phyloP scores from a whole-genome alignment of 2,113 vertebrate species.

The Oceanites oceanicus region DNA sequence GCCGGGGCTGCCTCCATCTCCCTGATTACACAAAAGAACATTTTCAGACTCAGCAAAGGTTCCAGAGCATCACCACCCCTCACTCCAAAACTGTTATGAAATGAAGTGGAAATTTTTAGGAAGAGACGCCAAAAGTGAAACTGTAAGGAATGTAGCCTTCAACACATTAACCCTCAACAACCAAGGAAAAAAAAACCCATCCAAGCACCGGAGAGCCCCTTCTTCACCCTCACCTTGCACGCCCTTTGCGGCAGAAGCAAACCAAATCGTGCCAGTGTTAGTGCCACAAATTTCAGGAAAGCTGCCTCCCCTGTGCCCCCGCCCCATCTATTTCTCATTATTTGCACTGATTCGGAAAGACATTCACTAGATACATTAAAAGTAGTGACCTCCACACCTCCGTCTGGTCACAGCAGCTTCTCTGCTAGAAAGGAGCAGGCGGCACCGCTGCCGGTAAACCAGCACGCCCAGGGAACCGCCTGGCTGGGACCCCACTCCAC shows the following conservation, averaged over 20 bases:
- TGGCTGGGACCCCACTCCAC: not conserved
- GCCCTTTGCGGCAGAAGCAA: not conserved
- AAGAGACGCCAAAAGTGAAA: slow-evolving; percentile 37
- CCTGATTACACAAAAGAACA: not conserved
- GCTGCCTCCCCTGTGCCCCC: not conserved
- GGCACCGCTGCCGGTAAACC: not conserved
- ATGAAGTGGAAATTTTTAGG: slow-evolving; percentile 47
- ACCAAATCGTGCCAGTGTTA: not conserved
- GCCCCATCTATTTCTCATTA: not conserved
- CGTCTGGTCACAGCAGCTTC: not conserved
- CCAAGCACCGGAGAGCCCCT: not conserved
- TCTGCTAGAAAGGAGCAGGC: not conserved
- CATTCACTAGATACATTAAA: not conserved
- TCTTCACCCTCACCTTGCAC: not conserved
- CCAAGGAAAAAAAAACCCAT: not conserved
- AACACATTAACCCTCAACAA: not conserved
- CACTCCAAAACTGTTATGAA: slow-evolving; percentile 24
- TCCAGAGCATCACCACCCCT: not conserved
- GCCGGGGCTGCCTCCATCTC: not conserved
- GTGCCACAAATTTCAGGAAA: not conserved
- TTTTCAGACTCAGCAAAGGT: not conserved
- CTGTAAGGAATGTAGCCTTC: not conserved
- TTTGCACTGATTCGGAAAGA: not conserved
- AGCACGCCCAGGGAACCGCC: not conserved
- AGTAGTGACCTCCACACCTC: not conserved